Base-by-base conservation (phyloP, 2,888 invertebrate genomes). In the Ethmia dodecea region DNA sequence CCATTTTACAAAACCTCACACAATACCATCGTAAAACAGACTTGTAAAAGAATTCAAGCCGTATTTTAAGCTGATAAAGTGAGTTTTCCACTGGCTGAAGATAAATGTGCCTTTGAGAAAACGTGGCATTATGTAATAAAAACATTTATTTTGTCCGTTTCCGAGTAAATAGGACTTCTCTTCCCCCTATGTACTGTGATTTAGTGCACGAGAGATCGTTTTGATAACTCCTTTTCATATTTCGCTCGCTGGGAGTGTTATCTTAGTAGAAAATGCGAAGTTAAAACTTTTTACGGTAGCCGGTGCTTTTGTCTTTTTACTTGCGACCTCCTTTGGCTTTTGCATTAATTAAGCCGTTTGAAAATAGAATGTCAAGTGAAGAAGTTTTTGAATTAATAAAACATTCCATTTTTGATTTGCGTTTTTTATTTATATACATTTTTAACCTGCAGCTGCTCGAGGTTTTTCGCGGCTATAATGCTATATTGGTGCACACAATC, bases 131-230 rank as follows among this genome's bases (percentile, higher is more conserved):
- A 83, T 84, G 83, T 84, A 84, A 84, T 80, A 78, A 81, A 83
- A 84, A 84, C 83, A 81, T 84, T 83, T 84, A 81, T 86, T 84
- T 81, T 78, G 78, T 74, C 73, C 80, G 83, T 81, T 80, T 77
- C 73, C 64, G 72, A 77, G 83, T 84, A 84, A 80, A 83, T 78
- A 79, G 67, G 68, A 76, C 67, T 71, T 68, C 73, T 74, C 75
- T 81, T 74, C 79, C 84, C 83, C 83, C 75, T 84, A 80, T 81
- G 57, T 83, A 75, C 76, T 49, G 68, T 84, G 86, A 86, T 86
- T 86, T 84, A 84, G 81, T 83, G 79, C 78, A 64, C 76, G 66
- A 62, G 77, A 84, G 84, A 84, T 84, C 71, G 79, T 79, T 79
- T 68, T 78, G 84, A 84, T 86, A 86, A 81, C 68, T 83, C 73